Evolutionary conservation across 2,113 vertebrate genomes (phyloP).

Genomic region (Ceuthmochares aereus): DNA sequence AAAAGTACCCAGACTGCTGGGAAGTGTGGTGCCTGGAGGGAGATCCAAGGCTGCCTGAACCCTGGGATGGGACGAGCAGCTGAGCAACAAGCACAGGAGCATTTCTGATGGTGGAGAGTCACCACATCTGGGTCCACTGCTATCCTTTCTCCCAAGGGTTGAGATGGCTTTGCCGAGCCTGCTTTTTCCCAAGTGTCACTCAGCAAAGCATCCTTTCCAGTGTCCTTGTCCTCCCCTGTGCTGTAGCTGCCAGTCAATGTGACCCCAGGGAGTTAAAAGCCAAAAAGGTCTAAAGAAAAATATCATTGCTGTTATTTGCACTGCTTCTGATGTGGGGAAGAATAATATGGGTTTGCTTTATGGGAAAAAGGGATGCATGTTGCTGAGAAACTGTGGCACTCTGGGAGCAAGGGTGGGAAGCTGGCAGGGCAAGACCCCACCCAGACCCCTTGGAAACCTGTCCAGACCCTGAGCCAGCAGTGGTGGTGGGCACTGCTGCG

Average conservation of each 20-base stretch:
- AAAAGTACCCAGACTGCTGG: not conserved
- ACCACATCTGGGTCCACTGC: not conserved
- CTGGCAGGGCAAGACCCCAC: not conserved
- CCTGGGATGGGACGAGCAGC: fast-evolving
- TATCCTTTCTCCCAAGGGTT: not conserved
- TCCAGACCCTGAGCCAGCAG: not conserved
- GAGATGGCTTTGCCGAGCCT: not conserved
- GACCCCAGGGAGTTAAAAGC: fast-evolving
- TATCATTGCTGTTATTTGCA: fast-evolving
- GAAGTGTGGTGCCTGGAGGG: fast-evolving
- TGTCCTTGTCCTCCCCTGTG: not conserved
- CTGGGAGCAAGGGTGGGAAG: not conserved
- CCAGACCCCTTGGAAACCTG: not conserved
- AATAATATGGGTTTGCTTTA: not conserved
- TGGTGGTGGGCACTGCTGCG: fast-evolving
- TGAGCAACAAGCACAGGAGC: not conserved
- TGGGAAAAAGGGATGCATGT: fast-evolving
- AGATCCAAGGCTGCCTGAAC: not conserved
- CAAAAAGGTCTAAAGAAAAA: not conserved
- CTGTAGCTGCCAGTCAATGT: not conserved
- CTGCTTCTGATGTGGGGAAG: not conserved
- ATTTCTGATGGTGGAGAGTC: not conserved
- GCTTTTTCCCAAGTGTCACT: not conserved
- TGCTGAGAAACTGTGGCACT: not conserved
- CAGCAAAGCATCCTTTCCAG: not conserved